Conservation (phyloP, 2,797 vertebrate species). For the Cuculus canorus region DNA sequence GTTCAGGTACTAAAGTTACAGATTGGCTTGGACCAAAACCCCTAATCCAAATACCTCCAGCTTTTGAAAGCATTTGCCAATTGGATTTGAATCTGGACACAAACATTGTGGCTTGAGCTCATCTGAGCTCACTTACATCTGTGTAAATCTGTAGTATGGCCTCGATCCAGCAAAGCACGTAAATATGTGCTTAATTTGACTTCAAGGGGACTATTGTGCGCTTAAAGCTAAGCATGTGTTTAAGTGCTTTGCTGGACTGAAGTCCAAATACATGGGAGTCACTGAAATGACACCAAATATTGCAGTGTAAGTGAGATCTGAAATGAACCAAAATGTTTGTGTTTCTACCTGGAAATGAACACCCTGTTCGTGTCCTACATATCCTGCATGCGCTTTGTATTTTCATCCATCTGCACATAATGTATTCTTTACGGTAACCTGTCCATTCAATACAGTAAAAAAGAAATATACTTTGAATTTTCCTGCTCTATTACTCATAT, state of each 20-base stretch:
- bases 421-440: slow-evolving; percentile 50
- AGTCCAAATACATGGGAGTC: slow-evolving; percentile 62
- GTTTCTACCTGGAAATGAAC: slow-evolving; percentile 55
- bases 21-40: slow-evolving; percentile 70
- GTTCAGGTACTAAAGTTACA: slow-evolving; percentile 73
- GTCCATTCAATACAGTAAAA: slow-evolving; percentile 61
- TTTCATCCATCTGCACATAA: slow-evolving; percentile 45
- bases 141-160: slow-evolving; percentile 74
- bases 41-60: slow-evolving; percentile 68
- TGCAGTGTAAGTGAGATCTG: slow-evolving; percentile 49
- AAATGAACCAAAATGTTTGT: slow-evolving; percentile 70
- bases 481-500: slow-evolving; percentile 69
- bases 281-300: slow-evolving; percentile 59
- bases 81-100: slow-evolving; percentile 73
- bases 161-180: slow-evolving; percentile 57
- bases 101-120: slow-evolving; percentile 72
- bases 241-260: slow-evolving; percentile 68
- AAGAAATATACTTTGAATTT: slow-evolving; percentile 74
- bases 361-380: slow-evolving; percentile 5
- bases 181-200: slow-evolving; percentile 73
- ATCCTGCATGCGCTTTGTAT: neutral
- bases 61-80: slow-evolving; percentile 72
- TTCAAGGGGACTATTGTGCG: slow-evolving; percentile 69
- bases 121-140: slow-evolving; percentile 74
- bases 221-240: slow-evolving; percentile 67